Base-by-base conservation (phyloP, 2,888 invertebrate genomes). In the Argyra leucocephala region DNA sequence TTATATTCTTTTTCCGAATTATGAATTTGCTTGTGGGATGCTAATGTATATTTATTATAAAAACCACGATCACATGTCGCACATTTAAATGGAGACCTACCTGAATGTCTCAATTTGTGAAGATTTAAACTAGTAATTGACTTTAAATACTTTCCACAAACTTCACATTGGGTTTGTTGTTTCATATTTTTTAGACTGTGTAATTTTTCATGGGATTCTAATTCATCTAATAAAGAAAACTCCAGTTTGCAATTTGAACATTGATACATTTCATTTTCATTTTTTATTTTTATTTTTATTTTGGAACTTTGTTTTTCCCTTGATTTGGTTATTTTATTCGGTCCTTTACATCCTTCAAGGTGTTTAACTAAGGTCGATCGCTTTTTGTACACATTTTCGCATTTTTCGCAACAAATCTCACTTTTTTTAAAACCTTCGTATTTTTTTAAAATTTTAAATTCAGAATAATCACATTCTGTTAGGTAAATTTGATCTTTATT, bases 61-160 rank as follows among this genome's bases (percentile, higher is more conserved):
- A 61, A 31, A 7, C 26, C 61, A 9, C 21, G n/a, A 21, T 24
- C n/a, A 31, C 61, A 61, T 10, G n/a, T 18, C 6, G 21, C 26
- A 31, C 61, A 79, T 18, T 79, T 76, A n/a, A 70, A 74, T 0
- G 78, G 79, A 15, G 77, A 76, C 12, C 76, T 75, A 3, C 79
- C 78, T 0, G 76, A 76, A 23, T 79, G 78, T 0, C 78, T 77
- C 67, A 79, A 69, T 74, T 78, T 76, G 61, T 79, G 78, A 68
- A 78, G 78, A 66, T 77, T 76, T 22, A 79, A 71, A 65, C 79
- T 78, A 9, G 75, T 74, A 15, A 76, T 76, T 24, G 78, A 78
- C 61, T 78, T 79, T 69, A 79, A 79, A 3, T 78, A 70, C 64
- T 79, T 76, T 64, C 75, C 75, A 70, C 78, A 79, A 1, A 78